Percentiles rank a stretch among this genome's conserved stretches.
phyloP scores from a whole-genome alignment of 2,888 invertebrate genomes.

The Mythimna vitellina region DNA sequence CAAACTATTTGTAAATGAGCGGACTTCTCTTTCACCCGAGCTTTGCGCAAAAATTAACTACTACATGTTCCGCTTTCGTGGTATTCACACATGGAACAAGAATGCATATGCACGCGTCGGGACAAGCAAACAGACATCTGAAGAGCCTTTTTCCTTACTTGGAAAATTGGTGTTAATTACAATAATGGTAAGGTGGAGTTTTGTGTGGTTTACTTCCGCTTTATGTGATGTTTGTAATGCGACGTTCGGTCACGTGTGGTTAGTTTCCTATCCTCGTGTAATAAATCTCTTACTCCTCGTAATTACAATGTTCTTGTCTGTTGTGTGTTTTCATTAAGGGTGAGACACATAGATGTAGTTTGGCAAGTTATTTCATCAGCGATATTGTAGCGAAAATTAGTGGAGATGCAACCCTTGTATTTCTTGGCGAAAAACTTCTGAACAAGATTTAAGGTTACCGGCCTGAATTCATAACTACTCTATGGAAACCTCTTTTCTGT shows the following conservation, averaged over 20 bases:
- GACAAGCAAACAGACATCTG: slow-evolving; percentile 68
- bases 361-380: slow-evolving; percentile 61
- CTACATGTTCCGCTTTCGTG: slow-evolving; percentile 86
- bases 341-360: slow-evolving; percentile 73
- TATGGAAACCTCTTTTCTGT: slow-evolving; percentile 17
- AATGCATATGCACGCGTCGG: slow-evolving; percentile 86
- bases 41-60: slow-evolving; percentile 91
- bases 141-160: slow-evolving; percentile 69
- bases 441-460: slow-evolving; percentile 30
- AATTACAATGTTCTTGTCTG: slow-evolving; percentile 90
- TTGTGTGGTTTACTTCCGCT: slow-evolving; percentile 74
- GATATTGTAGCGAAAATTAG: slow-evolving; percentile 43
- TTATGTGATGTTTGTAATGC: slow-evolving; percentile 72
- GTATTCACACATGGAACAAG: slow-evolving; percentile 84
- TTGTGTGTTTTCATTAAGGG: slow-evolving; percentile 89
- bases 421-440: slow-evolving; percentile 36
- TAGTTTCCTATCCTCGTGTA: slow-evolving; percentile 87
- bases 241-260: slow-evolving; percentile 85
- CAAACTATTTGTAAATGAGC: slow-evolving; percentile 89
- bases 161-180: slow-evolving; percentile 83
- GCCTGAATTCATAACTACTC: slow-evolving; percentile 49
- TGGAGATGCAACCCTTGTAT: slow-evolving; percentile 28
- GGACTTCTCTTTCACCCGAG: slow-evolving; percentile 85
- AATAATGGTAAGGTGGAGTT: slow-evolving; percentile 78
- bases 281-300: slow-evolving; percentile 89